Conservation (phyloP, 1,140 invertebrate species). For the Drosophila ficusphila region DNA sequence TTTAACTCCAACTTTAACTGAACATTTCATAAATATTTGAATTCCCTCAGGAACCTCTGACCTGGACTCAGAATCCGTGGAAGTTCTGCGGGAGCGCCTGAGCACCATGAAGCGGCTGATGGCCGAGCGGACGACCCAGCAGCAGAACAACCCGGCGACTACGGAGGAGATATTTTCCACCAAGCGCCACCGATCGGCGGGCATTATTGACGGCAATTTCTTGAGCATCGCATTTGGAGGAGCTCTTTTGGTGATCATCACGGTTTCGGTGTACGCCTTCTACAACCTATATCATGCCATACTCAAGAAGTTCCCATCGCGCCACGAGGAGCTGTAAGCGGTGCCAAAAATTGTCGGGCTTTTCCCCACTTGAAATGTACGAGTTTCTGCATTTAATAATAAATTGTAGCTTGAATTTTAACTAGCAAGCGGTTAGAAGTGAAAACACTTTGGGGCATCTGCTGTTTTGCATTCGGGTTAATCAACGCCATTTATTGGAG, state of each 20-base stretch:
- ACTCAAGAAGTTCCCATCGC: conserved; percentile 90
- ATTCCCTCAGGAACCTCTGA: conserved; percentile 83
- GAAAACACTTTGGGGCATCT: conserved; percentile 30
- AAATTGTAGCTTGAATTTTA: conserved; percentile 44
- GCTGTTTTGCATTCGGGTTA: conserved; percentile 72
- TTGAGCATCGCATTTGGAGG: conserved; percentile 91
- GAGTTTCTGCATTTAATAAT: conserved; percentile 64
- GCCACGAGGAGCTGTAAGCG: conserved; percentile 87
- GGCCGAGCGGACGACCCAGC: conserved; percentile 87
- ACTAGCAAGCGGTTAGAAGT: conserved; percentile 4
- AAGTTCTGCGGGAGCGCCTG: conserved; percentile 90
- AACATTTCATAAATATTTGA: not conserved
- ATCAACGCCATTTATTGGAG: conserved; percentile 74
- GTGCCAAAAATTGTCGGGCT: conserved; percentile 6
- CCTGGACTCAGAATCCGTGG: conserved; percentile 89
- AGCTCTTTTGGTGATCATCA: conserved; percentile 90
- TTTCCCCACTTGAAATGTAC: conserved; percentile 22
- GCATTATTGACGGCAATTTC: conserved; percentile 92
- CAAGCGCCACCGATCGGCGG: conserved; percentile 85
- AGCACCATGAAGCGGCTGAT: conserved; percentile 92
- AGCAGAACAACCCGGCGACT: conserved; percentile 85
- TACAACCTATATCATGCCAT: conserved; percentile 93
- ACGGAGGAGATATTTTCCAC: conserved; percentile 84
- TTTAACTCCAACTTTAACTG: not conserved
- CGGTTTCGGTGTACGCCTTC: conserved; percentile 92